A percentile compares a stretch with the other conserved stretches of the same genome.
These are phyloP conservation scores for Adrianichthys oophorus DNA, from an alignment of 2,797 vertebrate species.

Conservation along the genomic window DNA sequence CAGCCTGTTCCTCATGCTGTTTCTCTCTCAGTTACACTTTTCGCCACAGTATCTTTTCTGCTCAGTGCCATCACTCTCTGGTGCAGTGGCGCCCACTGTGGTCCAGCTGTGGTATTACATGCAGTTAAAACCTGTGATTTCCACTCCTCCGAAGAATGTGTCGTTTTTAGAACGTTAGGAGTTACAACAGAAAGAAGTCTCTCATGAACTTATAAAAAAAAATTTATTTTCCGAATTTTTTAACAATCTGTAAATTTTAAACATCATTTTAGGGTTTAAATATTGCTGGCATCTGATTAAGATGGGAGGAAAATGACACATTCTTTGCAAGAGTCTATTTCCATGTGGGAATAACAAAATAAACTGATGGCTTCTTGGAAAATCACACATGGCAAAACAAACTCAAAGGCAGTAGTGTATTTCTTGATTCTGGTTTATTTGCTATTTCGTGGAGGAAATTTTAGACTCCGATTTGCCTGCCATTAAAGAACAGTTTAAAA, in stretches of 20 bases:
- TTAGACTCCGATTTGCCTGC: too few relatives aligned
- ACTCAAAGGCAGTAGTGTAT: conserved; percentile 24
- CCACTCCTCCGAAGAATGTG: conserved; percentile 46
- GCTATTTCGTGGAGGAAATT: neutral
- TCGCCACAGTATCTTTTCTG: conserved; percentile 59
- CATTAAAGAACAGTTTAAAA: too few relatives aligned
- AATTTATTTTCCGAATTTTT: too few relatives aligned
- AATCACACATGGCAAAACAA: conserved; percentile 60
- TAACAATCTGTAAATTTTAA: neutral
- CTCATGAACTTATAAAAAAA: too few relatives aligned
- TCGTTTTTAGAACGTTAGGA: conserved; percentile 52
- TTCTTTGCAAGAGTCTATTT: conserved; percentile 50
- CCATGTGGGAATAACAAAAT: conserved; percentile 57
- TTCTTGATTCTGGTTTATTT: conserved; percentile 9
- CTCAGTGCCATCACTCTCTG: conserved; percentile 49
- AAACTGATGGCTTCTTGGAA: conserved; percentile 66
- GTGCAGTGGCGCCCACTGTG: conserved; percentile 62
- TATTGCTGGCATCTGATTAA: conserved; percentile 27
- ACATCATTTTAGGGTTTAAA: conserved; percentile 20
- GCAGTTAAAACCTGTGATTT: conserved; percentile 45
- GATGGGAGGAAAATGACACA: conserved; percentile 49
- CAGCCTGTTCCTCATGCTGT: conserved; percentile 26
- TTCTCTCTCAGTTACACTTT: conserved; percentile 38
- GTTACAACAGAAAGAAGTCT: conserved; percentile 17
- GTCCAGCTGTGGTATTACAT: conserved; percentile 60